phyloP scores from a whole-genome alignment of 2,113 vertebrate genomes.

The Hydrochoerus hydrochaeris region DNA sequence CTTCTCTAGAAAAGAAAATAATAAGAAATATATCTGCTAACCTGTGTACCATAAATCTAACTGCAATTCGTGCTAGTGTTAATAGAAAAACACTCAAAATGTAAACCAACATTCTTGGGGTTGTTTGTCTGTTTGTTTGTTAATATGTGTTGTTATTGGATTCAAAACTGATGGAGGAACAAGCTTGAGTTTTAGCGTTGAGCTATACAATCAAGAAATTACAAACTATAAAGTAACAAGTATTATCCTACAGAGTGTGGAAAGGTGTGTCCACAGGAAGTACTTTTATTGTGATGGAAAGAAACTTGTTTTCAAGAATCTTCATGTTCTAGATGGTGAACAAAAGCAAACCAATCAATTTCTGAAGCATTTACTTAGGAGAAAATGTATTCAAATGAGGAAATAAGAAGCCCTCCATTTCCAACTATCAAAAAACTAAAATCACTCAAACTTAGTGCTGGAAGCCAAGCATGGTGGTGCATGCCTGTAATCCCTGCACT shows the following conservation, averaged over 20 bases:
- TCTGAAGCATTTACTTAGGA: neutral
- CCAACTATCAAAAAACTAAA: neutral
- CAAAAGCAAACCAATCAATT: neutral
- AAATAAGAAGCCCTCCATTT: neutral
- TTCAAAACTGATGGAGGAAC: neutral
- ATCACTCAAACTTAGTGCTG: neutral
- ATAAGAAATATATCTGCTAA: slow-evolving; percentile 43
- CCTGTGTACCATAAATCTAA: neutral
- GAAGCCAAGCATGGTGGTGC: no score
- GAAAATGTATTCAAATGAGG: neutral
- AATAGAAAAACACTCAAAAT: slow-evolving; percentile 17
- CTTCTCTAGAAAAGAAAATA: slow-evolving; percentile 46
- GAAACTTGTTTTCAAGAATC: neutral
- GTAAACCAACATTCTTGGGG: neutral
- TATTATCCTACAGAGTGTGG: neutral
- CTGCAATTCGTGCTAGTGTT: neutral
- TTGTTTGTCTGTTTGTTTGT: neutral
- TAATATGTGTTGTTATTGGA: neutral
- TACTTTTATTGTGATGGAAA: neutral
- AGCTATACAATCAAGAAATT: neutral
- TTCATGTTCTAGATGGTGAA: neutral
- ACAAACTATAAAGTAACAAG: neutral
- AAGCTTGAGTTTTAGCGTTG: neutral
- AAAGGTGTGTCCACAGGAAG: neutral
- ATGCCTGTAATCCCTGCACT: no score